Evolutionary conservation across 1,140 invertebrate species (phyloP).

Genomic region (Heliothis virescens): DNA sequence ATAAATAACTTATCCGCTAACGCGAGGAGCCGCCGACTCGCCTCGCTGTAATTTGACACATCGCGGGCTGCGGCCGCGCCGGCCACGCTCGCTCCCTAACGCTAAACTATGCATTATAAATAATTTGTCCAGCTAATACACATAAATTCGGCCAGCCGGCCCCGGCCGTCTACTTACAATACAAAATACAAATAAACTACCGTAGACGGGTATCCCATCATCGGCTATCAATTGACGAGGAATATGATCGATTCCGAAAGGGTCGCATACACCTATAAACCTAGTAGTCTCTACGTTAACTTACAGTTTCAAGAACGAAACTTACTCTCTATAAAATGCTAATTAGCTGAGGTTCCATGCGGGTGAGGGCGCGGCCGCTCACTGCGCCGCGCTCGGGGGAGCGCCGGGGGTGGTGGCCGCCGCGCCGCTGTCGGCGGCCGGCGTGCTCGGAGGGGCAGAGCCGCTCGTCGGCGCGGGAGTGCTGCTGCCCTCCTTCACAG

Average conservation of each 20-base stretch:
- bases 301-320: slow-evolving; percentile 82
- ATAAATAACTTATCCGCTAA: slow-evolving; percentile 84
- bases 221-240: slow-evolving; percentile 69
- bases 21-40: slow-evolving; percentile 66
- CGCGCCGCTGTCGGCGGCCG: slow-evolving; percentile 34
- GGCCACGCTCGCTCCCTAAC: slow-evolving; percentile 58
- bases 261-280: slow-evolving; percentile 61
- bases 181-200: slow-evolving; percentile 56
- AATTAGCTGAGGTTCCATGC: slow-evolving; percentile 73
- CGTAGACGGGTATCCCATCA: slow-evolving; percentile 48
- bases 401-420: slow-evolving; percentile 47
- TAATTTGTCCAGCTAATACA: slow-evolving; percentile 83
- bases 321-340: slow-evolving; percentile 81
- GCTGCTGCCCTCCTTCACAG: neutral
- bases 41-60: slow-evolving; percentile 66
- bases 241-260: slow-evolving; percentile 66
- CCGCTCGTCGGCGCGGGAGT: neutral
- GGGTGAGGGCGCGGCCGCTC: slow-evolving; percentile 52
- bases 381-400: slow-evolving; percentile 62
- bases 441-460: neutral
- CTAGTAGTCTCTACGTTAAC: slow-evolving; percentile 82
- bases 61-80: slow-evolving; percentile 51
- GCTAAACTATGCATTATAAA: slow-evolving; percentile 70
- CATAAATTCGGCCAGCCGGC: slow-evolving; percentile 69
- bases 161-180: slow-evolving; percentile 66